These are phyloP conservation scores for Caradrina clavipalpis DNA, from an alignment of 2,888 invertebrate genomes.

Conservation along the genomic window DNA sequence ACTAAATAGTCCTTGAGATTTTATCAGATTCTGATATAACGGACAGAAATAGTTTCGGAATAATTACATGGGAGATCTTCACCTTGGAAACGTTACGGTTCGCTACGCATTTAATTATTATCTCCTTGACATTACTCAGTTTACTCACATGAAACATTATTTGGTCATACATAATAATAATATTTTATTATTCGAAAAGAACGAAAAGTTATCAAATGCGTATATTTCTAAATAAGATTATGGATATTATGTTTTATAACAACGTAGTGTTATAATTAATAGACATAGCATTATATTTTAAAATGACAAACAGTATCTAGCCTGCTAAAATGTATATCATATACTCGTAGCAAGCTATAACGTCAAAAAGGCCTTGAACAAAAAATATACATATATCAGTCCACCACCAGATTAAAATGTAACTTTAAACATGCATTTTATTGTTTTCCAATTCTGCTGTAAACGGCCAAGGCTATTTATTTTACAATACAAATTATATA, in stretches of 20 bases:
- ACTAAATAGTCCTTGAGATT: constrained; percentile 9
- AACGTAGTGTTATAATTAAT: no score
- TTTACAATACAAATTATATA: no score
- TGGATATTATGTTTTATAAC: no score
- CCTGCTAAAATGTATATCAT: not conserved
- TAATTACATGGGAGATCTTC: constrained; percentile 34
- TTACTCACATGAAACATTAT: constrained; percentile 20
- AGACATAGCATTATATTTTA: no score
- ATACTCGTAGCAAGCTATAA: no score
- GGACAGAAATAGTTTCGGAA: constrained; percentile 29
- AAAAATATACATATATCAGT: no score
- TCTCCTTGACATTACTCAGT: constrained; percentile 35
- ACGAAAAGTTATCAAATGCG: not conserved
- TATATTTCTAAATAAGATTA: no score
- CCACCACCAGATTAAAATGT: no score
- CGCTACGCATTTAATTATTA: constrained; percentile 30
- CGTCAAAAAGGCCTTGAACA: no score
- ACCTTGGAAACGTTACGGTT: constrained; percentile 46
- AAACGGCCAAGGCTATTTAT: not conserved
- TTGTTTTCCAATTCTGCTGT: not conserved
- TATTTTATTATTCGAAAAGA: not conserved
- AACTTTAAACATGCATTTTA: no score
- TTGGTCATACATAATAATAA: constrained; percentile 16
- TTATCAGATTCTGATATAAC: constrained; percentile 11
- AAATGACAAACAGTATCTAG: no score